phyloP scores from a whole-genome alignment of 2,888 invertebrate species.

The Tipula confusa region DNA sequence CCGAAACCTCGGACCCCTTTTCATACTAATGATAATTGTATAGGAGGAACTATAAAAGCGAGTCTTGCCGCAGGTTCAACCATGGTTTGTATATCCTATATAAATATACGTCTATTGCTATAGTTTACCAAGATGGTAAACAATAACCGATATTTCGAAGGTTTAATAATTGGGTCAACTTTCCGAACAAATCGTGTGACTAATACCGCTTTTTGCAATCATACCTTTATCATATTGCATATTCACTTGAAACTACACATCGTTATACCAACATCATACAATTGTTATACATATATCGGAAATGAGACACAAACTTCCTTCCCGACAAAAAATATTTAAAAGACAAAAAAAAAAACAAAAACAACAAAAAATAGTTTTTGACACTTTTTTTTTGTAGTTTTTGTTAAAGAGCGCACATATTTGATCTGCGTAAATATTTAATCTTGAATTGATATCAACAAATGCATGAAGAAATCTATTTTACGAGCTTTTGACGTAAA shows the following conservation, averaged over 20 bases:
- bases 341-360: not conserved
- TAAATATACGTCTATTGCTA: too few species aligned
- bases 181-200: not conserved
- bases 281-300: not conserved
- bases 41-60: too few species aligned
- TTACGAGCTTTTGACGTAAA: not conserved
- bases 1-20: too few species aligned
- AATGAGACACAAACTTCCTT: slow-evolving; percentile 25
- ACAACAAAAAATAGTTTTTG: not conserved
- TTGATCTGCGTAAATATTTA: slow-evolving; percentile 12
- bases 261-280: not conserved
- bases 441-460: not conserved
- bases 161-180: too few species aligned
- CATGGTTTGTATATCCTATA: too few species aligned
- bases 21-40: too few species aligned
- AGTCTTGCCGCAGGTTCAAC: too few species aligned
- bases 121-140: too few species aligned
- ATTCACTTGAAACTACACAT: not conserved
- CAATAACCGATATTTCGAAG: too few species aligned
- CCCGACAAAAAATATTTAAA: not conserved
- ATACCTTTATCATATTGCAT: not conserved
- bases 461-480: not conserved
- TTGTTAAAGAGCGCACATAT: not conserved
- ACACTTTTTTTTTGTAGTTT: not conserved
- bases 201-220: not conserved